These are phyloP conservation scores for Tylochromis polylepis DNA, from an alignment of 2,113 vertebrate species.

Conservation along the genomic window DNA sequence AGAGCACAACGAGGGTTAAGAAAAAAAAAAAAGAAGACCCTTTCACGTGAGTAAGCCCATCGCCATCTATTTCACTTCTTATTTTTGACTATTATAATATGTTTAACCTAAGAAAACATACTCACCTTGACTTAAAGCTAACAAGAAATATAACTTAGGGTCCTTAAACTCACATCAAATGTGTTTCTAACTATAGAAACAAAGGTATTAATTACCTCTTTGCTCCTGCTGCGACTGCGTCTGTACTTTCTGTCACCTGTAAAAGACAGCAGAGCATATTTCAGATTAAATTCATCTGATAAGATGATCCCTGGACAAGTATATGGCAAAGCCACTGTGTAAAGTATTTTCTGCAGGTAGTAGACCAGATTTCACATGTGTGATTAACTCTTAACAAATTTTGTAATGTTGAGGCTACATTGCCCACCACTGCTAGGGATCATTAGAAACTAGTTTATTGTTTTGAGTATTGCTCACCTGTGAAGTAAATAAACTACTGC, in stretches of 20 bases:
- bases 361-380: not conserved
- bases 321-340: not conserved
- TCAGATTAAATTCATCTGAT: not conserved
- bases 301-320: not conserved
- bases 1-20: conserved; percentile 24
- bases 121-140: conserved; percentile 84
- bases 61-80: conserved; percentile 70
- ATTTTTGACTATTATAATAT: conserved; percentile 59
- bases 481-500: too few species aligned
- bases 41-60: conserved; percentile 76
- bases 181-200: conserved; percentile 60
- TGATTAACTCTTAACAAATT: not conserved
- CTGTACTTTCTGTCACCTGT: conserved; percentile 83
- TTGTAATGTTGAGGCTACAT: not conserved
- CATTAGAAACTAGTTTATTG: not conserved
- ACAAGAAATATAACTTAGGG: conserved; percentile 14
- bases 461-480: not conserved
- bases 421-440: not conserved
- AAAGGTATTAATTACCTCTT: conserved; percentile 96
- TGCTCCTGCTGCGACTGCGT: conserved; percentile 95
- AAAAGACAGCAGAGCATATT: not conserved
- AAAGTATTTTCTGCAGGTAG: not conserved
- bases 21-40: conserved; percentile 45
- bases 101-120: conserved; percentile 65
- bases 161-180: conserved; percentile 46